Conservation (phyloP, 1,140 invertebrate genomes). For the Mya arenaria region DNA sequence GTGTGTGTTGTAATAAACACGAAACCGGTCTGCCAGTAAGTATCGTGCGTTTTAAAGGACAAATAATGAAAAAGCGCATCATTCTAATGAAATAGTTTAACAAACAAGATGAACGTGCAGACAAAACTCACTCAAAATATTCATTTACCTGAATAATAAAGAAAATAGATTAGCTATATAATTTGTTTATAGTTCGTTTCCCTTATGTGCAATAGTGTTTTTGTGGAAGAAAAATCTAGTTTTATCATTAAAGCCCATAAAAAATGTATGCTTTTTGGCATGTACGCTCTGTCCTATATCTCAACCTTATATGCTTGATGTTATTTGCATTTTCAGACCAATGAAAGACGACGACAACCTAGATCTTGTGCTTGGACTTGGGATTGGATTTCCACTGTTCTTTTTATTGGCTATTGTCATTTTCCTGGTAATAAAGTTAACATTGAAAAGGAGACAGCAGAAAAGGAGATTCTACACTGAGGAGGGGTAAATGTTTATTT, state of each 20-base stretch:
- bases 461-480: background rate
- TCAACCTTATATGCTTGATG: background rate
- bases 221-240: background rate
- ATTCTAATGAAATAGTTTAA: background rate
- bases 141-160: background rate
- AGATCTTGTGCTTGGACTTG: conserved; percentile 37
- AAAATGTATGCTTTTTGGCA: background rate
- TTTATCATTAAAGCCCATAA: background rate
- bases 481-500: background rate
- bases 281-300: background rate
- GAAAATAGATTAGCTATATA: background rate
- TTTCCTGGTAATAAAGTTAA: conserved; percentile 24
- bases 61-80: background rate
- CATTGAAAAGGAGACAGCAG: background rate
- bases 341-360: conserved; percentile 41
- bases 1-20: conserved; percentile 5
- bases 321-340: conserved; percentile 23
- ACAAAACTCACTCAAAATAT: background rate
- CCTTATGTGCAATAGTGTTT: background rate
- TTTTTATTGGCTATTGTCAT: conserved; percentile 12
- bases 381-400: conserved; percentile 47
- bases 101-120: background rate
- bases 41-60: background rate
- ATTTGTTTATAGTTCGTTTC: background rate
- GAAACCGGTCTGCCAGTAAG: conserved; percentile 1